Evolutionary conservation across 1,140 invertebrate species (phyloP).

Genomic region (Chlorops oryzae): DNA sequence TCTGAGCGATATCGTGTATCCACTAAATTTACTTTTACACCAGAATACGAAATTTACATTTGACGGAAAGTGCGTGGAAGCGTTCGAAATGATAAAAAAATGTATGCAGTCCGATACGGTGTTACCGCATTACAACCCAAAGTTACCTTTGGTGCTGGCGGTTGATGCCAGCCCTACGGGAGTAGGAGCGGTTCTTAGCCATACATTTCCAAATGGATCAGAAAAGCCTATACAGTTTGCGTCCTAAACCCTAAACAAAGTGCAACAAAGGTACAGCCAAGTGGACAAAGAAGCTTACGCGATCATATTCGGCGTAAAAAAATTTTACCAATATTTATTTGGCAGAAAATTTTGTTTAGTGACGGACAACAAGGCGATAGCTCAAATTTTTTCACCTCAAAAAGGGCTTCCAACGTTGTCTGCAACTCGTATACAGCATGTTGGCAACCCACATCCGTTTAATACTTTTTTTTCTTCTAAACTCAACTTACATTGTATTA

Average conservation of each 20-base stretch:
- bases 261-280: constrained; percentile 51
- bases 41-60: constrained; percentile 22
- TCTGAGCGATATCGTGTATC: constrained; percentile 13
- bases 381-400: constrained; percentile 40
- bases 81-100: constrained; percentile 30
- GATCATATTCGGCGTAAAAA: constrained; percentile 49
- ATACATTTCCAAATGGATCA: constrained; percentile 33
- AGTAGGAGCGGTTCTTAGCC: constrained; percentile 50
- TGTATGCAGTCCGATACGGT: constrained; percentile 28
- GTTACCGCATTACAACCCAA: constrained; percentile 46
- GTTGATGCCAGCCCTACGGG: constrained; percentile 46
- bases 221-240: constrained; percentile 50
- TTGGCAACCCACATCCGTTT: too few species aligned
- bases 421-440: constrained; percentile 33
- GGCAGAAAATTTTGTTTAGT: constrained; percentile 47
- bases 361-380: constrained; percentile 51
- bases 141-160: constrained; percentile 50
- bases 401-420: constrained; percentile 23
- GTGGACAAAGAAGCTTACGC: constrained; percentile 53
- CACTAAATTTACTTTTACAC: constrained; percentile 26
- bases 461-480: too few species aligned
- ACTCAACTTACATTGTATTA: too few species aligned
- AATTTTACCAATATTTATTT: constrained; percentile 52
- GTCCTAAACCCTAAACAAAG: constrained; percentile 46
- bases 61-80: constrained; percentile 20